Evolutionary conservation across 2,113 vertebrate genomes (phyloP).

Genomic region (Crypturellus undulatus): DNA sequence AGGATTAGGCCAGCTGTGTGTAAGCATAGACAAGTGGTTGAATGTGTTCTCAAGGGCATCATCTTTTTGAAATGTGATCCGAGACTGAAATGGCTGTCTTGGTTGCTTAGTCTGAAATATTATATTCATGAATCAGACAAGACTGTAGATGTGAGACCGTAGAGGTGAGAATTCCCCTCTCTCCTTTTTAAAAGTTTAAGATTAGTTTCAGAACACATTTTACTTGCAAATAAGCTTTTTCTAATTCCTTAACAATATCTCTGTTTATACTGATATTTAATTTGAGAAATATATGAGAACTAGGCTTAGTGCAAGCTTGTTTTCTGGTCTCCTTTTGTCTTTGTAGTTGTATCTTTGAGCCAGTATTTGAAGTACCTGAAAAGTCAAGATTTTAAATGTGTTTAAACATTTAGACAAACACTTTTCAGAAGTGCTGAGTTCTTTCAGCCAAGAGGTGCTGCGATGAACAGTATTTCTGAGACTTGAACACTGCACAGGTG

Average conservation of each 20-base stretch:
- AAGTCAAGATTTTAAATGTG: background rate
- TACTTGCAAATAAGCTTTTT: background rate
- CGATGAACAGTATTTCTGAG: background rate
- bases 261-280: background rate
- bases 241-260: background rate
- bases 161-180: background rate
- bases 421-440: background rate
- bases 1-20: conserved; percentile 68
- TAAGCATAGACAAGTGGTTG: conserved; percentile 68
- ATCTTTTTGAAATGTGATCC: conserved; percentile 72
- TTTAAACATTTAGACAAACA: background rate
- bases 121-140: conserved; percentile 53
- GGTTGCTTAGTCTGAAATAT: conserved; percentile 42
- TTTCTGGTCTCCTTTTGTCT: background rate
- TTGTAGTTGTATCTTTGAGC: background rate
- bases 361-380: background rate
- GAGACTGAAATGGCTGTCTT: conserved; percentile 68
- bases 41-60: conserved; percentile 71
- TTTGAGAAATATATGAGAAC: background rate
- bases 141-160: background rate
- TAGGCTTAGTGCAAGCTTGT: background rate
- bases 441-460: background rate
- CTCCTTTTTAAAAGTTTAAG: background rate
- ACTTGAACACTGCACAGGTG: background rate
- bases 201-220: background rate